phyloP scores from a whole-genome alignment of 2,113 vertebrate genomes.

The Pungitius pungitius region DNA sequence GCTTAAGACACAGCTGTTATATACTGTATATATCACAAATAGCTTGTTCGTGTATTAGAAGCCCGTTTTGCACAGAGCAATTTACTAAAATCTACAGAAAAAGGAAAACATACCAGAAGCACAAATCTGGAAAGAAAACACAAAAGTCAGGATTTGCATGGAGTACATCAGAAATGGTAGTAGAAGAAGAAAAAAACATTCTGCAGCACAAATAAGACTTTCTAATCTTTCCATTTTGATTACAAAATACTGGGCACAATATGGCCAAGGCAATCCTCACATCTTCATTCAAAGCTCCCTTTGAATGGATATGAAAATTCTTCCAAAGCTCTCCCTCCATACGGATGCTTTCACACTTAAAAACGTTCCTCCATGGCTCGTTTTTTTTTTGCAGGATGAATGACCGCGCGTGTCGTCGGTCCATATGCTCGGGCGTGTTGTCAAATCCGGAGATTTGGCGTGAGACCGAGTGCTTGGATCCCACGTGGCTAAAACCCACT shows the following conservation, averaged over 20 bases:
- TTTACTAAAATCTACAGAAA: not conserved
- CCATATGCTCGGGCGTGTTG: constrained; percentile 32
- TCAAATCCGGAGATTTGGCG: constrained; percentile 8
- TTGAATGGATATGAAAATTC: not conserved
- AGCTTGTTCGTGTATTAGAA: constrained; percentile 1
- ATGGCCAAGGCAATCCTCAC: not conserved
- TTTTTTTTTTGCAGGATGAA: constrained; percentile 9
- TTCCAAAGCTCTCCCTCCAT: not conserved
- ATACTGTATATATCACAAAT: constrained; percentile 14
- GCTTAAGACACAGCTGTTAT: not conserved
- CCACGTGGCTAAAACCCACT: not conserved
- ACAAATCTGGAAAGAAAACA: not conserved
- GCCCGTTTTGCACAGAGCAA: not conserved
- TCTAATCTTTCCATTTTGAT: not conserved
- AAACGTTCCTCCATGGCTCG: not conserved
- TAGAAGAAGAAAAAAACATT: not conserved
- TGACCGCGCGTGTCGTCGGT: constrained; percentile 13
- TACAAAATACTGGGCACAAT: not conserved
- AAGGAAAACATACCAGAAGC: not conserved
- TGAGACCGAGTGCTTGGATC: not conserved
- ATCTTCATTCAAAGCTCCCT: not conserved
- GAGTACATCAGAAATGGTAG: not conserved
- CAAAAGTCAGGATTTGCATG: not conserved
- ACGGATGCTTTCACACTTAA: not conserved
- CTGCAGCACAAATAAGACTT: not conserved